Evolutionary conservation across 53 echinoderm and acorn worm genomes (phyloP), one percentile per base, ranked within the genome.

Genomic region (Holothuria scabra): DNA sequence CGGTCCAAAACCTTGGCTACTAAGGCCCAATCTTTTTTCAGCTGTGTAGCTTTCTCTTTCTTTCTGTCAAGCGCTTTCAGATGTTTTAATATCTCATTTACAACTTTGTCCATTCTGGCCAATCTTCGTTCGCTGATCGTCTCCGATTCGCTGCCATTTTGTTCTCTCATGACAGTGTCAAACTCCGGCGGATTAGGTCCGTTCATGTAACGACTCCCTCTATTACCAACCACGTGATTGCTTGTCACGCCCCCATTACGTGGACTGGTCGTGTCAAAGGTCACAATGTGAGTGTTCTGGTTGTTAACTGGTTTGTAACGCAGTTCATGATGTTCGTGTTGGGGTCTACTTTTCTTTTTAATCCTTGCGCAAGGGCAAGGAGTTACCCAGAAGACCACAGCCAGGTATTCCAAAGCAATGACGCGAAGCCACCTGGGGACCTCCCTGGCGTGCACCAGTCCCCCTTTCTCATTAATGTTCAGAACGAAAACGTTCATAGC

Each of bases 401-500:
- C 94, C 41, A 92, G 55, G 74, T 90, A 92, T 13, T 97, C 90
- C 31, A 97, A 87, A 33, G 87, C 88, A 44, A 90, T 18, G 35
- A 37, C 81, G 19, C 94, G 90, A 9, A 97, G 85, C 89, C 92
- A 89, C 34, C 63, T 84, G 28, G 97, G 97, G 1, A 97, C 94
- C 44, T 90, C 92, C 11, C 88, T 84, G 5, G 92, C 92, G 56
- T 95, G 88, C n/a, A 89, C 79, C 65, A 87, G 57, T 19, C 87
- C 84, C 28, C 97, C 97, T 10, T 94, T 88, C 78, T 94, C 91
- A 71, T 97, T 97, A n/a, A 97, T 90, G 72, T 97, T 97, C 56
- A 97, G 64, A 7, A 97, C 97, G 37, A 93, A 92, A 7, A 97
- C 97, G 81, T 97, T 97, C 94, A 94, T 97, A 30, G 97, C 97